A percentile compares a stretch with the other conserved stretches of the same genome.
Evolutionary conservation across 1,140 invertebrate species (phyloP).

Genomic region (Hesperophylax magnus): DNA sequence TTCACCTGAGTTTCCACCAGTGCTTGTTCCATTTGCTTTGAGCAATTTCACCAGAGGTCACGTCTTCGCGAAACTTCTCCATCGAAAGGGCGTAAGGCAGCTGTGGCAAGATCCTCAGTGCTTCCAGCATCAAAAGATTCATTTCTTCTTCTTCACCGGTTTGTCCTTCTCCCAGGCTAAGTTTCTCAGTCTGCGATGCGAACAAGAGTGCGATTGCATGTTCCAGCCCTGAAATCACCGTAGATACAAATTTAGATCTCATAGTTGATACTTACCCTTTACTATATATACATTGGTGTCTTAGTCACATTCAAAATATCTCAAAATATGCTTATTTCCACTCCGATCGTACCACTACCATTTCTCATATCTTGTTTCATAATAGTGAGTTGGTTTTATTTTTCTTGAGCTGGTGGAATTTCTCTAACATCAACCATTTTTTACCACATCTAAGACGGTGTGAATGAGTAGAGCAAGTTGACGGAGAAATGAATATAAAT

Average conservation of each 20-base stretch:
- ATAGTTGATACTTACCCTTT: no score
- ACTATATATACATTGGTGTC: no score
- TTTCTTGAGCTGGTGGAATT: no score
- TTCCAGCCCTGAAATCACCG: slow-evolving; percentile 73
- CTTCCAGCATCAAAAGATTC: slow-evolving; percentile 75
- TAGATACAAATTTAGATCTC: neutral
- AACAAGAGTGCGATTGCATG: slow-evolving; percentile 81
- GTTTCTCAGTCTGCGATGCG: slow-evolving; percentile 72
- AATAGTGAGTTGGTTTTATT: no score
- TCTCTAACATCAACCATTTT: no score
- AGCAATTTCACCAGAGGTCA: slow-evolving; percentile 71
- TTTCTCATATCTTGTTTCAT: no score
- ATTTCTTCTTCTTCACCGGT: slow-evolving; percentile 66
- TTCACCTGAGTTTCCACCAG: slow-evolving; percentile 76
- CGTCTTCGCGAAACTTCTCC: slow-evolving; percentile 74
- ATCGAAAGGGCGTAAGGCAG: slow-evolving; percentile 72
- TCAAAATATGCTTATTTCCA: no score
- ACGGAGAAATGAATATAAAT: no score
- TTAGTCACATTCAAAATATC: no score
- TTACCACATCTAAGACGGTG: no score
- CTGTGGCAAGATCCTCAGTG: slow-evolving; percentile 77
- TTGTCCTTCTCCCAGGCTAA: slow-evolving; percentile 62
- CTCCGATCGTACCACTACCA: no score
- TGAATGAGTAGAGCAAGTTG: no score
- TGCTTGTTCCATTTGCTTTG: slow-evolving; percentile 71